Conservation (phyloP, 2,888 invertebrate species). For the Ecliptopera silaceata region DNA sequence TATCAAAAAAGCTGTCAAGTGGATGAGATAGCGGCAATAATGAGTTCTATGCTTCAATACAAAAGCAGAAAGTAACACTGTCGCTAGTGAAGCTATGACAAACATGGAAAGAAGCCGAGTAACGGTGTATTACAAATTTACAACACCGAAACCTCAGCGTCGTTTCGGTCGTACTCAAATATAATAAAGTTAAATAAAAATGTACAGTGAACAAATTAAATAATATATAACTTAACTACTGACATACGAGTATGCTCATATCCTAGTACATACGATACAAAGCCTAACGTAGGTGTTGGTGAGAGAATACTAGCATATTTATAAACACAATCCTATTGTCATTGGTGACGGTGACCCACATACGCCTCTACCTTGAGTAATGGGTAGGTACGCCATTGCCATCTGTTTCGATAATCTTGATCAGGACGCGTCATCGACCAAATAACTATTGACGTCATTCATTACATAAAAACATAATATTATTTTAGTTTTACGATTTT, state of each 20-base stretch:
- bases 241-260: background rate
- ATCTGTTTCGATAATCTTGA: slow-evolving; percentile 38
- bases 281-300: slow-evolving; percentile 25
- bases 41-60: slow-evolving; percentile 33
- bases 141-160: slow-evolving; percentile 39
- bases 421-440: slow-evolving; percentile 47
- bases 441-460: slow-evolving; percentile 25
- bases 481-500: slow-evolving; percentile 3
- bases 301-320: slow-evolving; percentile 36
- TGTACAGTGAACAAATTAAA: background rate
- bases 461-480: slow-evolving; percentile 18
- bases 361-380: slow-evolving; percentile 27
- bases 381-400: slow-evolving; percentile 25
- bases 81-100: slow-evolving; percentile 23
- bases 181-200: no score
- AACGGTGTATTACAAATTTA: slow-evolving; percentile 44
- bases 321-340: slow-evolving; percentile 56
- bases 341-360: slow-evolving; percentile 50
- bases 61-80: slow-evolving; percentile 52
- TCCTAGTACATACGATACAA: background rate
- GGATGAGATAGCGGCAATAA: slow-evolving; percentile 36
- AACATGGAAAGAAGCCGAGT: slow-evolving; percentile 45
- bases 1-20: slow-evolving; percentile 37
- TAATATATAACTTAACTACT: background rate
- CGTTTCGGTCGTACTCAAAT: background rate